A percentile compares a stretch with the other conserved stretches of the same genome.
These are phyloP conservation scores for Drosophila affinis DNA, from an alignment of 2,888 invertebrate species.

Conservation along the genomic window DNA sequence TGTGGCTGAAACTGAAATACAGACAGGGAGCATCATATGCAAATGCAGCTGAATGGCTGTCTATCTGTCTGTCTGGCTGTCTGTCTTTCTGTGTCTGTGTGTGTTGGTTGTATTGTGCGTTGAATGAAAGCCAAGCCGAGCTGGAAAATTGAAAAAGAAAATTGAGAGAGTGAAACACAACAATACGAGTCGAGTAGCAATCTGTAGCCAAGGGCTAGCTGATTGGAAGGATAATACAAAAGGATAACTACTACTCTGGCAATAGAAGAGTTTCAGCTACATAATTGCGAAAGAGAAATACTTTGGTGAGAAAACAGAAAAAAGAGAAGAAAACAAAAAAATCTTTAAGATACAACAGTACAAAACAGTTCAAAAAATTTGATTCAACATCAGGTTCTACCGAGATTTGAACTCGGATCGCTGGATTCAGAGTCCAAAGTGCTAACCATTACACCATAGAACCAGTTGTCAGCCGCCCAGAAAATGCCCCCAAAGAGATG, in stretches of 20 bases:
- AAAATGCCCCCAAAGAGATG: background rate
- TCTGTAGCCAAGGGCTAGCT: slow-evolving; percentile 27
- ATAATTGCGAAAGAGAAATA: background rate
- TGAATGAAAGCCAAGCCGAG: slow-evolving; percentile 28
- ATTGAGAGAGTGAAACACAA: slow-evolving; percentile 31
- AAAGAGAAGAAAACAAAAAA: background rate
- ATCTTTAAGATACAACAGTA: too few relatives aligned
- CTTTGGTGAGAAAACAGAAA: background rate
- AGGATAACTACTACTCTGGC: background rate
- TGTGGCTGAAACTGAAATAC: slow-evolving; percentile 34
- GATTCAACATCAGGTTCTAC: slow-evolving; percentile 80
- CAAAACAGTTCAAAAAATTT: background rate
- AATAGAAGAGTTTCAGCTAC: background rate
- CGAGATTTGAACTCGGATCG: slow-evolving; percentile 85
- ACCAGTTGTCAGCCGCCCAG: slow-evolving; percentile 44
- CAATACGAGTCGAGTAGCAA: background rate
- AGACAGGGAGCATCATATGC: slow-evolving; percentile 51
- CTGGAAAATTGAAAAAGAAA: slow-evolving; percentile 52
- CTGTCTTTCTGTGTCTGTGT: slow-evolving; percentile 20
- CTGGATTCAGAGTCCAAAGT: slow-evolving; percentile 82
- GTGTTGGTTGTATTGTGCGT: slow-evolving; percentile 2
- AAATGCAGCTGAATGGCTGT: slow-evolving; percentile 54
- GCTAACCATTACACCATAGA: slow-evolving; percentile 80
- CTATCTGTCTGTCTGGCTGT: slow-evolving; percentile 9
- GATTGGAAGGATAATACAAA: slow-evolving; percentile 28